phyloP scores from a whole-genome alignment of 2,113 vertebrate genomes.

The Leucosticte australis region DNA sequence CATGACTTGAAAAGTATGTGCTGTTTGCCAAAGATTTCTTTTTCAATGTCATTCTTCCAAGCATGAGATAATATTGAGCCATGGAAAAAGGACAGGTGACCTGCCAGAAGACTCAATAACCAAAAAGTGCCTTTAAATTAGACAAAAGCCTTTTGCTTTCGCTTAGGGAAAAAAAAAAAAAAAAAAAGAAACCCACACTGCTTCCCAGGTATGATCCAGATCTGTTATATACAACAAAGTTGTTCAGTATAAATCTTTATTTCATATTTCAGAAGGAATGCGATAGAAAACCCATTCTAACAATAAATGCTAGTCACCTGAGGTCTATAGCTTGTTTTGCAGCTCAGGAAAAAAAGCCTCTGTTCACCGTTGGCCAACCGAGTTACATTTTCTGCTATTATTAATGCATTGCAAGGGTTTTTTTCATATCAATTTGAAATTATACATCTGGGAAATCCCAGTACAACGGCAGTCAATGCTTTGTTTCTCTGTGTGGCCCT shows the following conservation, averaged over 20 bases:
- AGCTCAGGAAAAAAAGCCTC: conserved; percentile 71
- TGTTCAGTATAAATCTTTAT: conserved; percentile 71
- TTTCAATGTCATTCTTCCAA: neutral
- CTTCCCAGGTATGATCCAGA: conserved; percentile 39
- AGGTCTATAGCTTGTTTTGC: conserved; percentile 78
- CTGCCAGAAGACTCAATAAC: neutral
- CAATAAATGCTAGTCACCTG: conserved; percentile 78
- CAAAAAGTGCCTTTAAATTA: conserved; percentile 44
- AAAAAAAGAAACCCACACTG: neutral
- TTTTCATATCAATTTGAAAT: conserved; percentile 89
- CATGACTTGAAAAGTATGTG: neutral
- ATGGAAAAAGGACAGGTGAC: conserved; percentile 28
- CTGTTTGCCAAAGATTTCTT: neutral
- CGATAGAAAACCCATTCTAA: conserved; percentile 75
- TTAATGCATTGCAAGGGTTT: conserved; percentile 78
- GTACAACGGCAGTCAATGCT: conserved; percentile 77
- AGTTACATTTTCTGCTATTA: conserved; percentile 80
- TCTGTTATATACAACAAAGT: neutral
- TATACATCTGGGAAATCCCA: conserved; percentile 84
- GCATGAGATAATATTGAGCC: neutral
- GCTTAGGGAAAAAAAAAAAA: neutral
- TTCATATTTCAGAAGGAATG: conserved; percentile 69
- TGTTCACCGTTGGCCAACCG: conserved; percentile 68
- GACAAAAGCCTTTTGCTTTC: conserved; percentile 14
- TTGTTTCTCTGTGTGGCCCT: conserved; percentile 83